These are phyloP conservation scores for Coryphaenoides rupestris DNA, from an alignment of 2,113 vertebrate genomes.

Conservation along the genomic window DNA sequence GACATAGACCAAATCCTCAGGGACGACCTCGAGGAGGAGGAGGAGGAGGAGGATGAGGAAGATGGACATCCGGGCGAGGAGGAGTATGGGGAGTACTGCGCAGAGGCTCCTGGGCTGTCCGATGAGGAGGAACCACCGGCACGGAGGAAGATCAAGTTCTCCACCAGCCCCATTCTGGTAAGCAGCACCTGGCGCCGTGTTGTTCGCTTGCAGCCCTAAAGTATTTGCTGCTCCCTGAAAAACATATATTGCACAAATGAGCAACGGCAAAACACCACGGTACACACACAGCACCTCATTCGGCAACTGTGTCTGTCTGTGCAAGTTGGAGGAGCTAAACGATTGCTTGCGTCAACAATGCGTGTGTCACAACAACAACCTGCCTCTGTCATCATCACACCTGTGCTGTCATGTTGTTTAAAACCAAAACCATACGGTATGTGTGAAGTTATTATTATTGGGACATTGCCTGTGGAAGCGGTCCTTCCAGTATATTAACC, in stretches of 20 bases:
- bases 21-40: slow-evolving; percentile 64
- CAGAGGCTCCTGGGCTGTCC: slow-evolving; percentile 82
- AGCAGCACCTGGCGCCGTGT: slow-evolving; percentile 28
- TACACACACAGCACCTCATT: slow-evolving; percentile 35
- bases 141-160: slow-evolving; percentile 83
- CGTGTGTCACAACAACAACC: slow-evolving; percentile 35
- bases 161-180: slow-evolving; percentile 85
- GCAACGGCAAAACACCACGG: slow-evolving; percentile 36
- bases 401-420: slow-evolving; percentile 16
- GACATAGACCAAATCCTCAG: slow-evolving; percentile 69
- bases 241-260: slow-evolving; percentile 21
- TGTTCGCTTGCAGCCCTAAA: background rate
- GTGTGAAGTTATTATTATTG: slow-evolving; percentile 17
- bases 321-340: slow-evolving; percentile 38
- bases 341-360: slow-evolving; percentile 17
- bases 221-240: slow-evolving; percentile 2
- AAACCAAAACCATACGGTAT: slow-evolving; percentile 20
- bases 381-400: slow-evolving; percentile 35
- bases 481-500: no score
- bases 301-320: slow-evolving; percentile 40
- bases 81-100: slow-evolving; percentile 81
- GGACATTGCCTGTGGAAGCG: background rate
- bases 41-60: slow-evolving; percentile 34
- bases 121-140: slow-evolving; percentile 81
- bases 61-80: slow-evolving; percentile 50